Evolutionary conservation across 2,888 invertebrate genomes (phyloP).

Genomic region (Dicycla oo): DNA sequence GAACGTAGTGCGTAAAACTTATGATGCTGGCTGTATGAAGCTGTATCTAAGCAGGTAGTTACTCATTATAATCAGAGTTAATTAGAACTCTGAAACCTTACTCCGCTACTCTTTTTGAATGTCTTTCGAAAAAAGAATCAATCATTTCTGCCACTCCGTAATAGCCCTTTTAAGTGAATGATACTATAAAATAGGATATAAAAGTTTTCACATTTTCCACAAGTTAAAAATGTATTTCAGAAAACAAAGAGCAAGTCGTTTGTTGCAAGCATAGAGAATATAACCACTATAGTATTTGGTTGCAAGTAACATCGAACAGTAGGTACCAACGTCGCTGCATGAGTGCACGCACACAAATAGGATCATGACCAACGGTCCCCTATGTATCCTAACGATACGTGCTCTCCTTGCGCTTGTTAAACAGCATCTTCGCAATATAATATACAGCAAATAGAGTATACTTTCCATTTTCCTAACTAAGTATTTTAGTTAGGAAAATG

Average conservation of each 20-base stretch:
- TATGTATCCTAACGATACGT: slow-evolving; percentile 23
- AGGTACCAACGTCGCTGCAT: slow-evolving; percentile 22
- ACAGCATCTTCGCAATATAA: slow-evolving; percentile 34
- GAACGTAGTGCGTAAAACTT: neutral
- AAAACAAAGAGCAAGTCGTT: slow-evolving; percentile 9
- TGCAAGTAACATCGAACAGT: slow-evolving; percentile 26
- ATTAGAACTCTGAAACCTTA: slow-evolving; percentile 13
- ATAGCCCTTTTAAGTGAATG: neutral
- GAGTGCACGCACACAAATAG: slow-evolving; percentile 48
- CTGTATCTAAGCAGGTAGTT: slow-evolving; percentile 3
- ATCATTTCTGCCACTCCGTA: neutral
- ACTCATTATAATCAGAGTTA: slow-evolving; percentile 23
- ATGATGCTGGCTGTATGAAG: neutral
- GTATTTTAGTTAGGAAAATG: slow-evolving; percentile 18
- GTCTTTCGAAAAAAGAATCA: neutral
- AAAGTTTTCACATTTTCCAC: slow-evolving; percentile 1
- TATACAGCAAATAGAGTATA: slow-evolving; percentile 6
- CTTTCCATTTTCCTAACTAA: neutral
- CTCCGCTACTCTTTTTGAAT: slow-evolving; percentile 37
- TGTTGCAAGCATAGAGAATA: too few relatives aligned
- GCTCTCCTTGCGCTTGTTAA: slow-evolving; percentile 20
- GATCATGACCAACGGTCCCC: slow-evolving; percentile 29
- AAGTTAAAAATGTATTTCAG: neutral
- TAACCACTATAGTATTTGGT: too few relatives aligned
- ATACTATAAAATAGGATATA: neutral